Base-by-base conservation (phyloP, 2,797 vertebrate genomes). In the Huso huso region DNA sequence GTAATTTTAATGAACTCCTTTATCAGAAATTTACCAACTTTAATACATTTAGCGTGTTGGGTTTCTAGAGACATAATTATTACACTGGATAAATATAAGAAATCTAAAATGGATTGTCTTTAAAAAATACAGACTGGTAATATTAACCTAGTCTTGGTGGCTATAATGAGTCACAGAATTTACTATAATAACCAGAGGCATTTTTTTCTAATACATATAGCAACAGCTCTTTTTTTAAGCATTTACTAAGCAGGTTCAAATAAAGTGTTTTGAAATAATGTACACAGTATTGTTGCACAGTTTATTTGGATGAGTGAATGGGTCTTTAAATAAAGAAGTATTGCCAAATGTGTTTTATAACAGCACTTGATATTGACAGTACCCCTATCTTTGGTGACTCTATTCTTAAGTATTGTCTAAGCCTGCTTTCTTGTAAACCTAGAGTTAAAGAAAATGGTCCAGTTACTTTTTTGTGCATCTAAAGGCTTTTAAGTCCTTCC, bases 401-500 rank as follows among this genome's bases (percentile, higher is more conserved):
- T 4, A 5, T 5, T 37, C 37, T 37, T 37, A 37, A 4, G 3
- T 37, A 37, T 37, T 37, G 37, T 37, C 37, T 37, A 37, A 37
- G 37, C 37, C 37, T 37, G 37, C 37, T 37, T 37, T 37, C 37
- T 37, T 37, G 37, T 37, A 37, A 37, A 37, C 37, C 37, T 4
- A 37, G 37, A 37, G 5, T 37, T 37, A 37, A 37, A 37, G 37
- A 4, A 37, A 37, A 37, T 37, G 37, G 37, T 37, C 37, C 37
- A 37, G 37, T 37, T 37, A 37, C 37, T 37, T 37, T 4, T 4
- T 37, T 37, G 37, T 37, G 37, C 12, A 12, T 12, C 52, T 55
- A 12, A 55, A 65, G 72, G 76, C 78, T 84, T 85, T 83, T 81
- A 84, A 82, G 74, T 76, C 68, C 75, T 83, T 83, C 85, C 82